These are phyloP conservation scores for Gari tellinella DNA, from an alignment of 2,888 invertebrate species.

Conservation along the genomic window DNA sequence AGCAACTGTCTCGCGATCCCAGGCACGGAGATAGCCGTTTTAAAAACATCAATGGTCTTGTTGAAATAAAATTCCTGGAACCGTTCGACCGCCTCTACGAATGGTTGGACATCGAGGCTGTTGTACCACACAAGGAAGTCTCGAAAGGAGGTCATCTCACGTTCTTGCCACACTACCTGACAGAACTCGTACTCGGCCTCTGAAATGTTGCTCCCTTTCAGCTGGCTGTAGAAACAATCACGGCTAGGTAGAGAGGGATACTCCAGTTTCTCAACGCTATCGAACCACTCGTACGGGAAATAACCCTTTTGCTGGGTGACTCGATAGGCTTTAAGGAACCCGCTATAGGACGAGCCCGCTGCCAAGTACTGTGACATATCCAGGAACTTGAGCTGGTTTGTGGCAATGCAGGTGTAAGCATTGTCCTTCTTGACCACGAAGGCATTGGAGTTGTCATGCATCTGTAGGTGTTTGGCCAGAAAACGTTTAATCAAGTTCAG, in stretches of 20 bases:
- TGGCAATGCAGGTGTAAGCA: slow-evolving; percentile 27
- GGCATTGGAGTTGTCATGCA: slow-evolving; percentile 14
- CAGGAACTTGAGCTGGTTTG: slow-evolving; percentile 35
- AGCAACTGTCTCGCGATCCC: slow-evolving; percentile 53
- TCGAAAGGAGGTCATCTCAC: too few species aligned
- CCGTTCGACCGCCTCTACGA: too few species aligned
- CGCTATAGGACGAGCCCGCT: slow-evolving; percentile 35
- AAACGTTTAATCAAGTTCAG: slow-evolving; percentile 28
- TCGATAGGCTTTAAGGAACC: slow-evolving; percentile 46
- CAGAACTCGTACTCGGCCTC: too few species aligned
- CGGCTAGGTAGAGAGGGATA: slow-evolving; percentile 2
- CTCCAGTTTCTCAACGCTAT: slow-evolving; percentile 21
- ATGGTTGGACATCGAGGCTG: too few species aligned
- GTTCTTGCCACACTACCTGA: too few species aligned
- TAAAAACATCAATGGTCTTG: too few species aligned
- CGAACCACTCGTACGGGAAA: slow-evolving; percentile 35
- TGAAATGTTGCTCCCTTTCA: slow-evolving; percentile 17
- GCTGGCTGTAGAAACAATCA: slow-evolving; percentile 2
- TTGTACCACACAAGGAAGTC: too few species aligned
- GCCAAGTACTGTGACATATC: slow-evolving; percentile 48
- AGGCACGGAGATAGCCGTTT: slow-evolving; percentile 49
- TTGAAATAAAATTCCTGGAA: slow-evolving; percentile 38
- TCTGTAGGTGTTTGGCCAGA: slow-evolving; percentile 12
- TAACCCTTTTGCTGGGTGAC: slow-evolving; percentile 29
- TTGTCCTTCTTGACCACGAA: slow-evolving; percentile 27